Evolutionary conservation across 1,140 invertebrate genomes (phyloP).

Genomic region (Hycleus cichorii): DNA sequence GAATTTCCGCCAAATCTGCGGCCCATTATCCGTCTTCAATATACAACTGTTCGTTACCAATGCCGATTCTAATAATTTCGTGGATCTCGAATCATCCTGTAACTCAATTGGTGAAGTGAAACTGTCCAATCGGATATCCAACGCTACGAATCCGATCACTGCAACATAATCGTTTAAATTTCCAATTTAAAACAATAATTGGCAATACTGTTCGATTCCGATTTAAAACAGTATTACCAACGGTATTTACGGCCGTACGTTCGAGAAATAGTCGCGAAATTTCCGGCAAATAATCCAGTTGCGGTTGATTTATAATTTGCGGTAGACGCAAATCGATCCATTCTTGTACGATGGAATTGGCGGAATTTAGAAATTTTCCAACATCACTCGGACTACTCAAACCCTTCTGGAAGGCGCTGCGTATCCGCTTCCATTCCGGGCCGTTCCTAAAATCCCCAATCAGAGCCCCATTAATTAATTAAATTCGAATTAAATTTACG

Average conservation of each 20-base stretch:
- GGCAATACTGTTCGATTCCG: too few relatives aligned
- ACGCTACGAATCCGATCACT: constrained; percentile 44
- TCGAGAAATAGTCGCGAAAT: constrained; percentile 71
- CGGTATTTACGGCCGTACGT: constrained; percentile 47
- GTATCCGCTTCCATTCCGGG: constrained; percentile 68
- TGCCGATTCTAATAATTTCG: constrained; percentile 63
- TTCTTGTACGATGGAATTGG: constrained; percentile 58
- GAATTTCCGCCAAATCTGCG: constrained; percentile 63
- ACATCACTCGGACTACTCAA: constrained; percentile 66
- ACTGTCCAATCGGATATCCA: constrained; percentile 58
- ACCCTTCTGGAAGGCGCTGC: constrained; percentile 71
- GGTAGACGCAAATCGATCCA: constrained; percentile 35
- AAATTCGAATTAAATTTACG: constrained; percentile 52
- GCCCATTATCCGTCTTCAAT: constrained; percentile 67
- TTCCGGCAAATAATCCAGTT: constrained; percentile 59
- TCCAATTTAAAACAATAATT: neutral
- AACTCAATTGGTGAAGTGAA: constrained; percentile 52
- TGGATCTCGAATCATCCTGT: constrained; percentile 50
- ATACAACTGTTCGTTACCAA: constrained; percentile 62
- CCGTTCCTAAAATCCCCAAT: constrained; percentile 33
- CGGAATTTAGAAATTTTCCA: constrained; percentile 52
- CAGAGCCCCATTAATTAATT: constrained; percentile 2
- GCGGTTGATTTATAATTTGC: constrained; percentile 26
- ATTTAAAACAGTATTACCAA: neutral
- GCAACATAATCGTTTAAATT: neutral